Evolutionary conservation across 2,888 invertebrate species (phyloP), one percentile per base, ranked within the genome.

Genomic region (Ctena decussata): DNA sequence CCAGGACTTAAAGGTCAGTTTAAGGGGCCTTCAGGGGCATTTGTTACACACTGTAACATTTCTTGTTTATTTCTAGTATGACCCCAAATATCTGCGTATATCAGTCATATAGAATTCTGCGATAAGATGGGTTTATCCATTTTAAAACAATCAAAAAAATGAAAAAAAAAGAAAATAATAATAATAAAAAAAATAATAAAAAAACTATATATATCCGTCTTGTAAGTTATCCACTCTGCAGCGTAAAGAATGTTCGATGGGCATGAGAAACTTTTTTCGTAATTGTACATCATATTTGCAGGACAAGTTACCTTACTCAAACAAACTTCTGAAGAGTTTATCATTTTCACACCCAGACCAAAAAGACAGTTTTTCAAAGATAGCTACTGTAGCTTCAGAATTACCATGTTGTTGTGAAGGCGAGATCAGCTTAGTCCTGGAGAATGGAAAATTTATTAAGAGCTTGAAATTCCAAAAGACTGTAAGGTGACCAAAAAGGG

Each of bases 381-480:
- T 46, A 12, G 46, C 46, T 46, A 18, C 18, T 46, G 46, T 46
- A n/a, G n/a, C n/a, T n/a, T n/a, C n/a, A n/a, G 46, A 46, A 46
- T 46, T 57, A 15, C 57, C 57, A 27, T 57, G 57, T 49, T 49
- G 49, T 57, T 21, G 6, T 57, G 57, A 57, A 5, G 27, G 27
- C 5, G 57, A 57, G 27, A 5, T 57, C 2, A 24, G 27, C 6
- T 57, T 57, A 57, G 24, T 57, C 8, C 6, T 57, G 6, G 57
- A 57, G 57, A 75, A 44, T 65, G 37, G 60, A 65, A 65, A 76
- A 24, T 76, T 15, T 60, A 76, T 65, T n/a, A 60, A 35, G 76
- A 76, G 49, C 60, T 76, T 65, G 65, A 76, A 39, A 76, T 76
- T 76, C 76, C 76, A 35, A 37, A 53, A 46, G 46, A 46, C 46